Percentiles rank a stretch among this genome's conserved stretches.
Evolutionary conservation across 2,113 vertebrate genomes (phyloP).

Genomic region (Syngnathus floridae): DNA sequence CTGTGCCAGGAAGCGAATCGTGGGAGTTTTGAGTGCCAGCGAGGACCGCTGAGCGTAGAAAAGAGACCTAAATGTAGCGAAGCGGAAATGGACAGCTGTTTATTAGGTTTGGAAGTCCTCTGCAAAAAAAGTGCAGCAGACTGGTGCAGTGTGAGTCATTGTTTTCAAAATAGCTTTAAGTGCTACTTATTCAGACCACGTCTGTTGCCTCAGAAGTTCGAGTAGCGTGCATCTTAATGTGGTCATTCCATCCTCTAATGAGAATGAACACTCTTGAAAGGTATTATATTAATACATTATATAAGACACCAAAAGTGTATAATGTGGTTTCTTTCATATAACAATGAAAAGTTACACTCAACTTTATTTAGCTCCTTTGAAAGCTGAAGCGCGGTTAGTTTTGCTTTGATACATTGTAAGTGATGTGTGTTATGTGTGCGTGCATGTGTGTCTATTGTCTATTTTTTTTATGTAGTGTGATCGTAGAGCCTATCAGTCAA

Average conservation of each 20-base stretch:
- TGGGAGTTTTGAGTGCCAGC: constrained; percentile 3
- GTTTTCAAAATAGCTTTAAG: constrained; percentile 2
- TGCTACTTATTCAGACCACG: neutral
- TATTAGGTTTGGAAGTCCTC: neutral
- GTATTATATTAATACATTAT: neutral
- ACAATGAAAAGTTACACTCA: neutral
- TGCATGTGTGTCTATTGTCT: too few species aligned
- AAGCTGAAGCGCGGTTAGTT: neutral
- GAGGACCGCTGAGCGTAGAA: constrained; percentile 18
- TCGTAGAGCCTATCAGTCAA: neutral
- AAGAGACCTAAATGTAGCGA: constrained; percentile 17
- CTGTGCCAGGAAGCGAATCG: constrained; percentile 11
- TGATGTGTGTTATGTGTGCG: too few species aligned
- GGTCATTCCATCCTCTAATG: neutral
- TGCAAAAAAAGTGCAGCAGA: neutral
- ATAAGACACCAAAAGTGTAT: neutral
- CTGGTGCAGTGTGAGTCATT: constrained; percentile 7
- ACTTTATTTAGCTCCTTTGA: neutral
- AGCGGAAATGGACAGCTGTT: constrained; percentile 31
- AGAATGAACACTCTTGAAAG: neutral
- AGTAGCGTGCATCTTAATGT: neutral
- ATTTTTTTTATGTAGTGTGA: neutral
- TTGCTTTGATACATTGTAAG: neutral
- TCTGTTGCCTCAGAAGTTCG: neutral
- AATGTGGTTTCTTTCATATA: neutral